These are phyloP conservation scores for Hippopotamus amphibius DNA, from an alignment of 2,113 vertebrate genomes.

Conservation along the genomic window DNA sequence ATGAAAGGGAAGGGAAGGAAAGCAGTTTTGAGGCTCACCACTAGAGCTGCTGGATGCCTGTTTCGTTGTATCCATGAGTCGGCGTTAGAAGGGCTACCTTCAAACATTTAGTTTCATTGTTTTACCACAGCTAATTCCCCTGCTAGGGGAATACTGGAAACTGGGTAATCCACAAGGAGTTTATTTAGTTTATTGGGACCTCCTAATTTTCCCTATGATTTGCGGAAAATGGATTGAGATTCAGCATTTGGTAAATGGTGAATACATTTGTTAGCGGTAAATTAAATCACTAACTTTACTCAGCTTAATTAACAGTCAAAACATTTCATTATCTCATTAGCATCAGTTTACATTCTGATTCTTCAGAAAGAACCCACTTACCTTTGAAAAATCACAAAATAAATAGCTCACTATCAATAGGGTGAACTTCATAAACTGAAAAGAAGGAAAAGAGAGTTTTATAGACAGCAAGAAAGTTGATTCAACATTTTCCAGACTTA, in stretches of 20 bases:
- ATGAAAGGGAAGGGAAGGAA: background rate
- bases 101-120: background rate
- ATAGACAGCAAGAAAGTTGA: background rate
- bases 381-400: slow-evolving; percentile 50
- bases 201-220: background rate
- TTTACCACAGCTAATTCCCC: background rate
- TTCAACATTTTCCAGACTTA: background rate
- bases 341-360: slow-evolving; percentile 29
- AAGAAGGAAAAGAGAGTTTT: background rate
- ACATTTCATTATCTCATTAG: slow-evolving; percentile 4
- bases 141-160: background rate
- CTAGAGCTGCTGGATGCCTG: background rate
- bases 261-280: slow-evolving; percentile 3
- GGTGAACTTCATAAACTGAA: background rate
- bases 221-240: background rate
- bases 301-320: slow-evolving; percentile 42
- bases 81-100: background rate
- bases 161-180: background rate
- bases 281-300: slow-evolving; percentile 11
- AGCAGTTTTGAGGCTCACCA: background rate
- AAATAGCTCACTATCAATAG: background rate
- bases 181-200: background rate
- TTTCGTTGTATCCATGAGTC: background rate
- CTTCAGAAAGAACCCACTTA: slow-evolving; percentile 25
- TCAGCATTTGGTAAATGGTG: background rate